Evolutionary conservation across 2,888 invertebrate genomes (phyloP), one percentile per base, ranked within the genome.

Genomic region (Kuschelorhynchus macadamiae): DNA sequence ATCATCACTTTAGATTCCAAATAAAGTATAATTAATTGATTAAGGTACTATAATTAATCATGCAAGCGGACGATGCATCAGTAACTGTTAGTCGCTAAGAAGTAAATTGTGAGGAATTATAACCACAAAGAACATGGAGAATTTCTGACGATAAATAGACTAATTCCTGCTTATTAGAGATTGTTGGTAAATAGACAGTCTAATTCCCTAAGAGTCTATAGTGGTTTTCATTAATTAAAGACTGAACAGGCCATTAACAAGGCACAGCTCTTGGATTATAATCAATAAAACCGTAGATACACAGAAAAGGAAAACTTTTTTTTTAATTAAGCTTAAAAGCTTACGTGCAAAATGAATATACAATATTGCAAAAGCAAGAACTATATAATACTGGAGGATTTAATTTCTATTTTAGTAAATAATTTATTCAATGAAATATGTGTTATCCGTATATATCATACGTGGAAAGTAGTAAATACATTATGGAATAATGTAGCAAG

Each of bases 161-260:
- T 62, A 67, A 67, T 67, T 67, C 62, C 67, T 46, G 61, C 62
- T 67, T 47, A 62, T 56, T 57, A 62, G 57, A 59, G 57, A 42
- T 62, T 62, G 67, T 67, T 62, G 57, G 67, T 67, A 55, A 67
- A 55, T 61, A 61, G 61, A 33, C 41, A 47, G 64, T 52, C 44
- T 17, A 57, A 21, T 64, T 25, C 63, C 44, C 49, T 4, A 20
- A 55, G 55, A 41, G 21, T 25, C 44, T 14, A 44, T 20, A 30
- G 57, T 18, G 50, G 49, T 53, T 50, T 50, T 47, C 49, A 64
- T 64, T 64, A 64, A 64, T 64, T 57, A 64, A 64, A 41, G 57
- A 50, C 36, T 57, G 52, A 39, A 57, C 49, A 57, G 30, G 36
- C 64, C 42, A 64, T 64, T 64, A 64, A 64, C 56, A 50, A 49